Conservation (phyloP, 2,888 invertebrate genomes). For the Gasteruption jaculator region DNA sequence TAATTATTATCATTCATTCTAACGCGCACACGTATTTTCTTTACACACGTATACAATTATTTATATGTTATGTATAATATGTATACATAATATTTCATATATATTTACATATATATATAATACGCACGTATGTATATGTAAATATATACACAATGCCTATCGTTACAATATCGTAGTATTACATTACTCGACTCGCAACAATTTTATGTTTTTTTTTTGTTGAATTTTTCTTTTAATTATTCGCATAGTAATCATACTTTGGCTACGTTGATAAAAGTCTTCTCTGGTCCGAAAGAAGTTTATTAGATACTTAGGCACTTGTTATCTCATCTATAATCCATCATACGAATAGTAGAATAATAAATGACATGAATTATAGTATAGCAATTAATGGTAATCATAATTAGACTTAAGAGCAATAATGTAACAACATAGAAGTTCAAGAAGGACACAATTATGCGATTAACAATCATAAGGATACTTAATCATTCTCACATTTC, state of each 20-base stretch:
- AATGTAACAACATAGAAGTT: too few species aligned
- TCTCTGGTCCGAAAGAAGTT: constrained; percentile 51
- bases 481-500: too few species aligned
- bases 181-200: constrained; percentile 23
- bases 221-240: constrained; percentile 16
- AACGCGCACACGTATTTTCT: too few species aligned
- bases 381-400: too few species aligned
- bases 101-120: too few species aligned
- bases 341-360: constrained; percentile 34
- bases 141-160: constrained; percentile 20
- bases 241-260: constrained; percentile 37
- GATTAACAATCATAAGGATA: too few species aligned
- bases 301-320: constrained; percentile 51
- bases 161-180: constrained; percentile 23
- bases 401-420: too few species aligned
- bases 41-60: too few species aligned
- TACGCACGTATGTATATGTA: constrained; percentile 21
- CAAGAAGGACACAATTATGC: too few species aligned
- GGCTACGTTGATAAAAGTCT: constrained; percentile 47
- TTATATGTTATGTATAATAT: too few species aligned
- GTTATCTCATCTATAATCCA: constrained; percentile 45
- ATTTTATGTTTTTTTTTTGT: constrained; percentile 6
- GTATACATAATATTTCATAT: constrained; percentile 23
- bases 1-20: too few species aligned
- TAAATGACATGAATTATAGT: too few species aligned